Evolutionary conservation across 2,888 invertebrate genomes (phyloP), one percentile per base, ranked within the genome.

Genomic region (Ernsta delagoae): DNA sequence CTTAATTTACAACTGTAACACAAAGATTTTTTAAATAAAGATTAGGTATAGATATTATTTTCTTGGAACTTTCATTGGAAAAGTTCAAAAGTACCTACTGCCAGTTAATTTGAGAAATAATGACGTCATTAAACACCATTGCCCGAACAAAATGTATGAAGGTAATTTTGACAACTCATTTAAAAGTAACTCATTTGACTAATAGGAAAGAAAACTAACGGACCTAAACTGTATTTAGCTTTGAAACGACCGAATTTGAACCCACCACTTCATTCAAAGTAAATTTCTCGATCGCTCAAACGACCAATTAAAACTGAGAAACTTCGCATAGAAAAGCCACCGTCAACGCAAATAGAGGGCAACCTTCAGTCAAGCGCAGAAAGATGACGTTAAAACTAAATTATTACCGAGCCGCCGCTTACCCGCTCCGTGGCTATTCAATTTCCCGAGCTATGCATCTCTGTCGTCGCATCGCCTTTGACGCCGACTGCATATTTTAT

Each of bases 371-470:
- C 70, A 72, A 57, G 53, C 69, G 63, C 69, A 59, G 69, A 64
- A 69, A 69, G 72, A 75, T 75, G 80, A 83, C 83, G 82, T 81
- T 83, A 83, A 87, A 88, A 85, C 87, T 88, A 86, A 90, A 89
- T 89, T 86, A 91, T 88, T 85, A 85, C 81, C 78, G 83, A 81
- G 82, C 84, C 79, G 74, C 78, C 84, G 84, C 86, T 87, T 85
- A 80, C 76, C 76, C 79, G 79, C 78, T 75, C 71, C 74, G 77
- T 77, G 80, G 85, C 88, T 84, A 90, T 91, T 90, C 88, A 91
- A 90, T 91, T 88, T 89, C 85, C 86, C 84, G 79, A 78, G 83
- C 88, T 80, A 86, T 89, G 90, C 90, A 87, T 89, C 89, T 87
- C 86, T 84, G 89, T 87, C 88, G 84, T 78, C 83, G 84, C 86